phyloP scores from a whole-genome alignment of 2,113 vertebrate species.

The Archilochus colubris region DNA sequence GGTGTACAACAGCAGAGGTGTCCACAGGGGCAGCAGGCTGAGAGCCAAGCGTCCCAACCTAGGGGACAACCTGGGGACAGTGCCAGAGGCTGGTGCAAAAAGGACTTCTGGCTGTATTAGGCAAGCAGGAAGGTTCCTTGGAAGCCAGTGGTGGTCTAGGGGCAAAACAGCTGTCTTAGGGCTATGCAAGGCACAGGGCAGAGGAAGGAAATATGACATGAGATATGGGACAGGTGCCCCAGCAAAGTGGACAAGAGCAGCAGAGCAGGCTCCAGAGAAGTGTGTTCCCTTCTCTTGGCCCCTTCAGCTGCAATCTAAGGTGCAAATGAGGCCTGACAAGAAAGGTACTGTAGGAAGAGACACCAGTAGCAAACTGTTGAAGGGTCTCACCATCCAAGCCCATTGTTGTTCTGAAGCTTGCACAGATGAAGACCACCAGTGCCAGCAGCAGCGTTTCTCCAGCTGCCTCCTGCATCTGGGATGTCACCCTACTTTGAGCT shows the following conservation, averaged over 20 bases:
- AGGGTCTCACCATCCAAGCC: neutral
- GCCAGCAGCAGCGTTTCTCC: neutral
- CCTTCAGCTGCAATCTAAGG: neutral
- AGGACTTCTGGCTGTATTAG: neutral
- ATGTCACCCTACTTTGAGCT: rapidly evolving
- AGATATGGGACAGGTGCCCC: neutral
- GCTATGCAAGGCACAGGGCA: neutral
- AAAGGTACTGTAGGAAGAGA: neutral
- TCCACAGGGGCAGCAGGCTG: neutral
- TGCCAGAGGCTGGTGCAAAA: neutral
- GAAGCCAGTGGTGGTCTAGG: neutral
- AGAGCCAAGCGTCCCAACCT: neutral
- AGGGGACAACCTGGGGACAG: neutral
- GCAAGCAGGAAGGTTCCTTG: neutral
- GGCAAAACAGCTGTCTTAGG: rapidly evolving
- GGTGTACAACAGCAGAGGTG: rapidly evolving
- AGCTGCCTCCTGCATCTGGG: neutral
- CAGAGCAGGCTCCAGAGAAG: neutral
- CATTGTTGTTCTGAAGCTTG: neutral
- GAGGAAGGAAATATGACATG: neutral
- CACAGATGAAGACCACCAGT: neutral
- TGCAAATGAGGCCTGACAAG: rapidly evolving
- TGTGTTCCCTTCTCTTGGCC: neutral
- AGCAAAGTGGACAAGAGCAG: rapidly evolving
- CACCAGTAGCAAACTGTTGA: neutral